Evolutionary conservation across 2,797 vertebrate species (phyloP).

Genomic region (Rhinoraja longicauda): DNA sequence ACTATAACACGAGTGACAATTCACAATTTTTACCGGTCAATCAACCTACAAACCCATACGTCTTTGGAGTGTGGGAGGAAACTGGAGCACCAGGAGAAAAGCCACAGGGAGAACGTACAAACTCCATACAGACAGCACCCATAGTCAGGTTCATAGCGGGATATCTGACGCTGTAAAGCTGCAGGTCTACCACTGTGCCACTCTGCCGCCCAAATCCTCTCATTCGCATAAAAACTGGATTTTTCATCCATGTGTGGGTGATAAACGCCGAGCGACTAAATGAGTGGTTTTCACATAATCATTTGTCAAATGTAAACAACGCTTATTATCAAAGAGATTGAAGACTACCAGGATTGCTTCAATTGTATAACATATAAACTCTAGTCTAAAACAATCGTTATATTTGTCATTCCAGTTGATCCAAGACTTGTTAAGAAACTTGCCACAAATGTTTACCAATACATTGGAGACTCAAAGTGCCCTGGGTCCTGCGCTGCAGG

Average conservation of each 20-base stretch:
- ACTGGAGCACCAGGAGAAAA: too few relatives aligned
- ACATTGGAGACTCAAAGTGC: slow-evolving; percentile 92
- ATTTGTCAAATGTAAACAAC: background rate
- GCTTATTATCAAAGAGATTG: background rate
- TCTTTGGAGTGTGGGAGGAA: too few relatives aligned
- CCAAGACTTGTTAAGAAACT: slow-evolving; percentile 80
- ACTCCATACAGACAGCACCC: too few relatives aligned
- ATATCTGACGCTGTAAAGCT: too few relatives aligned
- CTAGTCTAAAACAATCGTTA: background rate
- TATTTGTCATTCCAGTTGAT: slow-evolving; percentile 66
- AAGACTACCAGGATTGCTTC: background rate
- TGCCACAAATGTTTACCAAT: slow-evolving; percentile 84
- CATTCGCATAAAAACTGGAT: background rate
- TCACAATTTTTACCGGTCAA: too few relatives aligned
- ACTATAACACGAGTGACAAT: too few relatives aligned
- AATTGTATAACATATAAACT: background rate
- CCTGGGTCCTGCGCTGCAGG: slow-evolving; percentile 84
- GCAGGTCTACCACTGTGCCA: too few relatives aligned
- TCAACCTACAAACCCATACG: too few relatives aligned
- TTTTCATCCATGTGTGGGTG: background rate
- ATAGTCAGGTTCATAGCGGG: too few relatives aligned
- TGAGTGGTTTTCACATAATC: background rate
- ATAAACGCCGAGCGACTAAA: background rate
- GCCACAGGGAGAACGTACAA: too few relatives aligned
- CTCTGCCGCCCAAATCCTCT: background rate